A percentile compares a stretch with the other conserved stretches of the same genome.
Conservation (phyloP, 2,797 vertebrate genomes). For the Selene dorsalis region DNA sequence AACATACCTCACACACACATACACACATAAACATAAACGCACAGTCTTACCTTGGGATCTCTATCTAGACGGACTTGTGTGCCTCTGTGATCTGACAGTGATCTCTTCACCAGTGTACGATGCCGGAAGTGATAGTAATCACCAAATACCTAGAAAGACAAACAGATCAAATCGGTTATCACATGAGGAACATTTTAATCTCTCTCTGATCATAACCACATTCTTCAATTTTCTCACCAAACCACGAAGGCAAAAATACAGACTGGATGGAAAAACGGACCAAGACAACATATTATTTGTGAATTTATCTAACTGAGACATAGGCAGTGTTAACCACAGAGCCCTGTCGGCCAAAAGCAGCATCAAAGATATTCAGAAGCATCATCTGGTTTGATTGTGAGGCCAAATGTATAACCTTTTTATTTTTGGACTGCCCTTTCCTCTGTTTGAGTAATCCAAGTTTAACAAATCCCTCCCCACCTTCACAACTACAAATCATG, state of each 20-base stretch:
- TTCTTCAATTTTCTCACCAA: background rate
- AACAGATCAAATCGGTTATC: slow-evolving; percentile 46
- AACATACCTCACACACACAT: background rate
- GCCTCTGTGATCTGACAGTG: slow-evolving; percentile 87
- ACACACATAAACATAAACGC: background rate
- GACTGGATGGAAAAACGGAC: background rate
- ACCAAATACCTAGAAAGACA: slow-evolving; percentile 86
- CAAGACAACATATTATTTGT: too few species aligned
- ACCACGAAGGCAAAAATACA: background rate
- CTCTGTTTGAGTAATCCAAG: background rate
- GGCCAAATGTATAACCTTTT: background rate
- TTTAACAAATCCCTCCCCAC: background rate
- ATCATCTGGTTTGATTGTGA: background rate
- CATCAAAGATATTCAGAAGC: background rate
- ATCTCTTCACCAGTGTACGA: slow-evolving; percentile 89
- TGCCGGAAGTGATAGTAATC: slow-evolving; percentile 94
- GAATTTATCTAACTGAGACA: background rate
- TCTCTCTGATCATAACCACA: slow-evolving; percentile 10
- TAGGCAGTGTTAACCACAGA: background rate
- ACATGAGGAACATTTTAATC: slow-evolving; percentile 1
- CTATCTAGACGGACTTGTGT: slow-evolving; percentile 86
- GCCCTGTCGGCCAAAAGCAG: background rate
- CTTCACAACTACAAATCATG: background rate
- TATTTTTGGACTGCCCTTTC: background rate
- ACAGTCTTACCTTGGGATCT: slow-evolving; percentile 87